Conservation (phyloP, 2,888 invertebrate genomes). For the Hyposoter didymator region DNA sequence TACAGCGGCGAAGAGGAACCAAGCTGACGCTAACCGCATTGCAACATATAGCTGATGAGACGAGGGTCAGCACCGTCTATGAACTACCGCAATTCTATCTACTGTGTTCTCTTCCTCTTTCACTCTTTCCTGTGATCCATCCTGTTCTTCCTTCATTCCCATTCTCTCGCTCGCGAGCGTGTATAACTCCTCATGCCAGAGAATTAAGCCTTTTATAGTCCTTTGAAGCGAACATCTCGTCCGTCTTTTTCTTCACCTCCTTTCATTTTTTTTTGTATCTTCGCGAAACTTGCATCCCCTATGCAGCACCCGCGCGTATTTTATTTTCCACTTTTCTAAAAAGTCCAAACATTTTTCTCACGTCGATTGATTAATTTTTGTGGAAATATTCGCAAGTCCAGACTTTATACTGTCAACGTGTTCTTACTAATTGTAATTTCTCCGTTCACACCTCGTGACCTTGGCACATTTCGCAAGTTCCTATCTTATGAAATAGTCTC, state of each 20-base stretch:
- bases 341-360: slow-evolving; percentile 1
- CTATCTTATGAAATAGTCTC: neutral
- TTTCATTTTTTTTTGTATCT: slow-evolving; percentile 34
- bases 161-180: slow-evolving; percentile 69
- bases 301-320: slow-evolving; percentile 22
- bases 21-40: slow-evolving; percentile 76
- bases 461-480: no score
- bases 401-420: neutral
- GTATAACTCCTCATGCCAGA: slow-evolving; percentile 74
- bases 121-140: slow-evolving; percentile 49
- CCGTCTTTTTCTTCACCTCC: slow-evolving; percentile 33
- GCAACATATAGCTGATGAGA: slow-evolving; percentile 72
- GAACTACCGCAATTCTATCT: slow-evolving; percentile 80
- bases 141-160: slow-evolving; percentile 32
- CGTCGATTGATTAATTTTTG: slow-evolving; percentile 25
- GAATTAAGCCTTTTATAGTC: slow-evolving; percentile 78
- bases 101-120: slow-evolving; percentile 61
- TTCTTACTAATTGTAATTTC: neutral
- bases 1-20: slow-evolving; percentile 55
- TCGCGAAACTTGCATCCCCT: slow-evolving; percentile 6
- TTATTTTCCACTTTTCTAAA: slow-evolving; percentile 33
- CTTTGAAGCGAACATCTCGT: slow-evolving; percentile 71
- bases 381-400: neutral
- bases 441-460: neutral
- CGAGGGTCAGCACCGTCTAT: slow-evolving; percentile 75